Evolutionary conservation across 2,888 invertebrate genomes (phyloP).

Genomic region (Leuctra nigra): DNA sequence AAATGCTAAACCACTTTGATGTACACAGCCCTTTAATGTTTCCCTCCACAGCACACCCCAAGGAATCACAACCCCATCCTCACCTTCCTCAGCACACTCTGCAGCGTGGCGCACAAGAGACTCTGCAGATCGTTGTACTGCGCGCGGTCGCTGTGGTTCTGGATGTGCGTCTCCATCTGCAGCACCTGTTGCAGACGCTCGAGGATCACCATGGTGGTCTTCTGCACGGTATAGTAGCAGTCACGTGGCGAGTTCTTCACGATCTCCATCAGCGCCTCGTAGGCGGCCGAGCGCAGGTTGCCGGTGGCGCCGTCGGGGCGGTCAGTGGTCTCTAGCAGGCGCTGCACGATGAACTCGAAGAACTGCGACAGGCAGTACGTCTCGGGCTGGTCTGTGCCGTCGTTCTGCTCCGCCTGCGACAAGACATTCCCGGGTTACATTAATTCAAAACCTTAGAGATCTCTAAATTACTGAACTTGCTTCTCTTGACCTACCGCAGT

Average conservation of each 20-base stretch:
- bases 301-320: slow-evolving; percentile 71
- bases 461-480: too few species aligned
- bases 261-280: slow-evolving; percentile 99
- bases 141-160: slow-evolving; percentile 79
- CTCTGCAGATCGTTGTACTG: slow-evolving; percentile 96
- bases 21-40: too few species aligned
- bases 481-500: too few species aligned
- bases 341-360: slow-evolving; percentile 89
- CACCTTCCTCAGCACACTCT: slow-evolving; percentile 33
- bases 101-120: slow-evolving; percentile 91
- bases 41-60: too few species aligned
- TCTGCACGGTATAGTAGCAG: slow-evolving; percentile 94
- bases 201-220: slow-evolving; percentile 93
- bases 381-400: slow-evolving; percentile 63
- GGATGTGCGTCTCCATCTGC: slow-evolving; percentile 87
- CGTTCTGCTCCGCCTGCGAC: slow-evolving; percentile 45
- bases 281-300: slow-evolving; percentile 93
- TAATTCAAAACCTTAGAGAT: too few species aligned
- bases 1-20: too few species aligned
- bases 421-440: too few species aligned
- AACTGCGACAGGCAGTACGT: slow-evolving; percentile 91
- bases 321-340: slow-evolving; percentile 90
- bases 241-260: slow-evolving; percentile 97
- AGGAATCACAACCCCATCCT: too few species aligned
- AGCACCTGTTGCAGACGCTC: slow-evolving; percentile 90